These are phyloP conservation scores for Saccopteryx leptura DNA, from an alignment of 2,113 vertebrate genomes.

Conservation along the genomic window DNA sequence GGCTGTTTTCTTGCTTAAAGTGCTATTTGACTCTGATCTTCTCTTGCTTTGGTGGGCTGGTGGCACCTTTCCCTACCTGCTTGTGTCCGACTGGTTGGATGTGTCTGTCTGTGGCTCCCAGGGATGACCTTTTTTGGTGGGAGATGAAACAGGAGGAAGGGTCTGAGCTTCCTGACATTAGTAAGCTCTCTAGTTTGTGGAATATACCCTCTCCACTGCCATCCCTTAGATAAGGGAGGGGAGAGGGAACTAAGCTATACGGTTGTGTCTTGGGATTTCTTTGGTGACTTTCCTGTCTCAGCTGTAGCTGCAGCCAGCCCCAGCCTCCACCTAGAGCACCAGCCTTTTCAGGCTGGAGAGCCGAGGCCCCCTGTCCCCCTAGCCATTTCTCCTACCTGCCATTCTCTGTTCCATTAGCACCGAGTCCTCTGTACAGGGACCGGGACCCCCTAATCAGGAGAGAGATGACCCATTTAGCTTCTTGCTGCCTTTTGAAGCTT, in stretches of 20 bases:
- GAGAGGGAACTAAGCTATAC: not conserved
- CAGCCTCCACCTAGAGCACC: not conserved
- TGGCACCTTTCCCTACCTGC: not conserved
- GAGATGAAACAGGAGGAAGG: not conserved
- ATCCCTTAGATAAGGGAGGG: not conserved
- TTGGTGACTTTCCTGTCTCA: not conserved
- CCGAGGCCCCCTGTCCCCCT: not conserved
- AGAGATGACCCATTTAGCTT: not conserved
- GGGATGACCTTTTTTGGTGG: not conserved
- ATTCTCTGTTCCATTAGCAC: not conserved
- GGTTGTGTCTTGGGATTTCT: not conserved
- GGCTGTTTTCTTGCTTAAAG: not conserved
- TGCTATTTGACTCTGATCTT: not conserved
- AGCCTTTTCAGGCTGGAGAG: not conserved
- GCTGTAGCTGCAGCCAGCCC: not conserved
- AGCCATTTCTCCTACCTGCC: no score
- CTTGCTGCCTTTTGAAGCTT: not conserved
- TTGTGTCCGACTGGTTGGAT: not conserved
- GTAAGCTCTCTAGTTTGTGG: not conserved
- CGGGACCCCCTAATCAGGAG: not conserved
- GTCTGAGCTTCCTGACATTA: not conserved
- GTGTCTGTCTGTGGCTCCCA: not conserved
- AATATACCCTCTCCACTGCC: fast-evolving
- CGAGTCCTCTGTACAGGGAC: not conserved
- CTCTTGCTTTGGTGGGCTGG: not conserved